Percentiles rank a stretch among this genome's conserved stretches.
Evolutionary conservation across 2,113 vertebrate genomes (phyloP).

Genomic region (Proterorhinus semilunaris): DNA sequence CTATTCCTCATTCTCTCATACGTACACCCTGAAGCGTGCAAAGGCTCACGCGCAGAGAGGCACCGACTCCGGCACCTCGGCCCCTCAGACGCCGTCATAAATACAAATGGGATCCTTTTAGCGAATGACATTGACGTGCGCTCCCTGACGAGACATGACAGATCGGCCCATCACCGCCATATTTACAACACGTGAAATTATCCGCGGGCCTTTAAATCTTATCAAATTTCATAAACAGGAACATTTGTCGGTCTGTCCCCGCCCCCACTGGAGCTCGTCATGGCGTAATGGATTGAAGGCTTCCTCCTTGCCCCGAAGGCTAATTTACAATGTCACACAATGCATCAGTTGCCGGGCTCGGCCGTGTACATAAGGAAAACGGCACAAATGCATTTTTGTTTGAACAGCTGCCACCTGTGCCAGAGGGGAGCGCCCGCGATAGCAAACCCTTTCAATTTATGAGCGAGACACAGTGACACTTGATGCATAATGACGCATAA

Average conservation of each 20-base stretch:
- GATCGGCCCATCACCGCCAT: slow-evolving; percentile 58
- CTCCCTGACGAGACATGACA: slow-evolving; percentile 64
- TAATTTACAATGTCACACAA: slow-evolving; percentile 28
- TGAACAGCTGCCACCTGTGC: slow-evolving; percentile 57
- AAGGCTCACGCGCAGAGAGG: slow-evolving; percentile 1
- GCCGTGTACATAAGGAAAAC: slow-evolving; percentile 18
- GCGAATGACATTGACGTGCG: slow-evolving; percentile 60
- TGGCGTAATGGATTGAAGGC: slow-evolving; percentile 34
- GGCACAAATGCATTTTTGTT: slow-evolving; percentile 31
- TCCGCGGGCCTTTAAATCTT: slow-evolving; percentile 30
- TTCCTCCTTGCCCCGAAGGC: slow-evolving; percentile 20
- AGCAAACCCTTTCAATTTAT: slow-evolving; percentile 35
- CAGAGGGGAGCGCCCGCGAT: slow-evolving; percentile 39
- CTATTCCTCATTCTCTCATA: background rate
- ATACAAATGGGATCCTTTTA: slow-evolving; percentile 54
- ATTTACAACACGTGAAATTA: slow-evolving; percentile 44
- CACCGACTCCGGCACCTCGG: slow-evolving; percentile 26
- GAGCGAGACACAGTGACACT: slow-evolving; percentile 34
- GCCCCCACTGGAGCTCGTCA: slow-evolving; percentile 32
- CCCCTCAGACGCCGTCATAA: slow-evolving; percentile 45
- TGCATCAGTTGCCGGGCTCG: slow-evolving; percentile 1
- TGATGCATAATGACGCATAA: slow-evolving; percentile 59
- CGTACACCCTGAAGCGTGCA: background rate
- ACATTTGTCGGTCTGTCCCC: slow-evolving; percentile 11
- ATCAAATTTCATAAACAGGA: slow-evolving; percentile 12